Conservation (phyloP, 1,140 invertebrate species). For the Leucophenga varia region DNA sequence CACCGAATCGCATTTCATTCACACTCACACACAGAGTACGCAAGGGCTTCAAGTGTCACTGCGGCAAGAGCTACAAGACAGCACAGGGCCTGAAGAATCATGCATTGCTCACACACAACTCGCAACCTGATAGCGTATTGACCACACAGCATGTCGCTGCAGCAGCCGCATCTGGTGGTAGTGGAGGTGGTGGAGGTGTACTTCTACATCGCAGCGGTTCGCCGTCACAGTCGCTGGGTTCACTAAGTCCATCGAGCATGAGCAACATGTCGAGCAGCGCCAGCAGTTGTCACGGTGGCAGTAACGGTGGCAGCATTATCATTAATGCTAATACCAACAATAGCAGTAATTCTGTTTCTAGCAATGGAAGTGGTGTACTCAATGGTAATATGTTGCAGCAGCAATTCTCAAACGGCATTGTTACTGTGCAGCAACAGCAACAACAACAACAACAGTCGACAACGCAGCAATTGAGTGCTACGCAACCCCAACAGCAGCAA, state of each 20-base stretch:
- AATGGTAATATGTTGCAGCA: slow-evolving; percentile 38
- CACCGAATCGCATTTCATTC: slow-evolving; percentile 11
- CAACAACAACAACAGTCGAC: slow-evolving; percentile 20
- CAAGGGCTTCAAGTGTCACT: slow-evolving; percentile 77
- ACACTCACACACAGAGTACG: slow-evolving; percentile 62
- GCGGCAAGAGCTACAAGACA: slow-evolving; percentile 82
- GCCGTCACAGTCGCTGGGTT: slow-evolving; percentile 53
- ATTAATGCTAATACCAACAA: slow-evolving; percentile 26
- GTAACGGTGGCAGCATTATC: slow-evolving; percentile 18
- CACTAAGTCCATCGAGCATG: slow-evolving; percentile 48
- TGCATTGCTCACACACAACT: slow-evolving; percentile 62
- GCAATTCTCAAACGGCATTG: slow-evolving; percentile 34
- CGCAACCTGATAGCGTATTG: slow-evolving; percentile 43
- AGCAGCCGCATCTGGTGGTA: slow-evolving; percentile 11
- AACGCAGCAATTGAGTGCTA: no score
- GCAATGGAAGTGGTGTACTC: slow-evolving; percentile 9
- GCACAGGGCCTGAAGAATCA: slow-evolving; percentile 74
- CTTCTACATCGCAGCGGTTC: slow-evolving; percentile 46
- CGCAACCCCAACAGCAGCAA: slow-evolving; percentile 26
- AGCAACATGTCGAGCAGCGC: slow-evolving; percentile 54
- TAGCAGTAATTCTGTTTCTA: slow-evolving; percentile 2
- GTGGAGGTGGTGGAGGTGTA: slow-evolving; percentile 8
- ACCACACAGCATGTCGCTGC: slow-evolving; percentile 38
- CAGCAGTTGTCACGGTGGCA: slow-evolving; percentile 43
- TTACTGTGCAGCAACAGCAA: slow-evolving; percentile 32